Conservation (phyloP, 2,113 vertebrate genomes). For the Camarhynchus parvulus region DNA sequence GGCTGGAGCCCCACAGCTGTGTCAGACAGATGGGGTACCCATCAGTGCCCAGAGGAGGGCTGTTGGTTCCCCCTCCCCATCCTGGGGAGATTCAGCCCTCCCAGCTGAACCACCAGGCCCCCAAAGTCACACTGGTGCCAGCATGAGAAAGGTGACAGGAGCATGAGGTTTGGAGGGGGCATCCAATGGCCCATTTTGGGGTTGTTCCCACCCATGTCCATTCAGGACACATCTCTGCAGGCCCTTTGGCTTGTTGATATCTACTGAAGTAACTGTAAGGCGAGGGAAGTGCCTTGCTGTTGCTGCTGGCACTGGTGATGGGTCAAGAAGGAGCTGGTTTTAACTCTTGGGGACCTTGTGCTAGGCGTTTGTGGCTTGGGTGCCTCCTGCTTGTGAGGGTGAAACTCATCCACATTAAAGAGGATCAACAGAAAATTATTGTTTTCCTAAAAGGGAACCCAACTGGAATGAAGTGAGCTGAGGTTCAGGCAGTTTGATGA, state of each 20-base stretch:
- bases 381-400: not conserved
- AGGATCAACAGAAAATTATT: not conserved
- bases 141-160: not conserved
- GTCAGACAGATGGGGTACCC: not conserved
- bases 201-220: rapidly evolving
- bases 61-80: not conserved
- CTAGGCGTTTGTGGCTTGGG: not conserved
- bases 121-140: not conserved
- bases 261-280: rapidly evolving
- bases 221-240: not conserved
- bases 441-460: not conserved
- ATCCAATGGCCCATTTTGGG: not conserved
- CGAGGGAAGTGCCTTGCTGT: not conserved
- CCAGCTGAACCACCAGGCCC: not conserved
- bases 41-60: not conserved
- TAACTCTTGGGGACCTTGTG: not conserved
- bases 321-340: not conserved
- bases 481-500: not conserved
- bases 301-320: not conserved
- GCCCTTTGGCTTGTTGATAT: rapidly evolving
- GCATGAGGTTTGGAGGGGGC: rapidly evolving
- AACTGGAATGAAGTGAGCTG: not conserved
- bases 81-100: not conserved
- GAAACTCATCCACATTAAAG: not conserved
- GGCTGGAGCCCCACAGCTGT: not conserved